A percentile compares a stretch with the other conserved stretches of the same genome.
phyloP scores from a whole-genome alignment of 2,888 invertebrate genomes.

The Pyralis farinalis region DNA sequence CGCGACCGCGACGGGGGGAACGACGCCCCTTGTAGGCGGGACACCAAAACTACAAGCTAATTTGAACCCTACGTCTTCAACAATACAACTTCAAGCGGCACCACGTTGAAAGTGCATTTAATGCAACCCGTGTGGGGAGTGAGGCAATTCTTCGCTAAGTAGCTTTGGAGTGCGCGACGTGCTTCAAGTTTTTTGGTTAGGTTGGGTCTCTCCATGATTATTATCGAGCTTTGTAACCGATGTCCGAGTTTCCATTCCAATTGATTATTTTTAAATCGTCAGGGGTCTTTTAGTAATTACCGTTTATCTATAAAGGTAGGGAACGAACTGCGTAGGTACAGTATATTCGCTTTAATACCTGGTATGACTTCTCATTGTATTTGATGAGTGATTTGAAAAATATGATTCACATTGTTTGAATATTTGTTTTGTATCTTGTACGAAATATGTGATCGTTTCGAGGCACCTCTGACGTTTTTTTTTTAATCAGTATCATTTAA shows the following conservation, averaged over 20 bases:
- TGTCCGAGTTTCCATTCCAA: constrained; percentile 13
- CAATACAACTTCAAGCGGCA: not conserved
- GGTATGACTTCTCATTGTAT: too few relatives aligned
- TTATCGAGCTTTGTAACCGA: constrained; percentile 21
- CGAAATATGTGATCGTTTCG: too few relatives aligned
- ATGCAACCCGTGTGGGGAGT: constrained; percentile 57
- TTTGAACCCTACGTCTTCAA: constrained; percentile 25
- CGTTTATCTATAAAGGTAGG: too few relatives aligned
- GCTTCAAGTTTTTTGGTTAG: constrained; percentile 52
- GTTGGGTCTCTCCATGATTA: constrained; percentile 29
- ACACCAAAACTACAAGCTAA: constrained; percentile 30
- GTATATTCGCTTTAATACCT: too few relatives aligned
- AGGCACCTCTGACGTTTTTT: too few relatives aligned
- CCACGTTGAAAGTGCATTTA: constrained; percentile 44
- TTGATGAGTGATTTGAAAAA: too few relatives aligned
- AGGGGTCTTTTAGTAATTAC: not conserved
- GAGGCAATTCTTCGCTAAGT: constrained; percentile 65
- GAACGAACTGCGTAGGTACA: too few relatives aligned
- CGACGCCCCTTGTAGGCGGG: constrained; percentile 77
- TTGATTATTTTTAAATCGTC: constrained; percentile 10
- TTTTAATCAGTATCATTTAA: too few relatives aligned
- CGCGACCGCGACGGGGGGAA: constrained; percentile 59
- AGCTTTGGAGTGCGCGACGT: constrained; percentile 57
- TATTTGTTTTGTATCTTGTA: too few relatives aligned
- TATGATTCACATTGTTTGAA: too few relatives aligned